These are phyloP conservation scores for Tillus elongatus DNA, from an alignment of 2,888 invertebrate species.

Conservation along the genomic window DNA sequence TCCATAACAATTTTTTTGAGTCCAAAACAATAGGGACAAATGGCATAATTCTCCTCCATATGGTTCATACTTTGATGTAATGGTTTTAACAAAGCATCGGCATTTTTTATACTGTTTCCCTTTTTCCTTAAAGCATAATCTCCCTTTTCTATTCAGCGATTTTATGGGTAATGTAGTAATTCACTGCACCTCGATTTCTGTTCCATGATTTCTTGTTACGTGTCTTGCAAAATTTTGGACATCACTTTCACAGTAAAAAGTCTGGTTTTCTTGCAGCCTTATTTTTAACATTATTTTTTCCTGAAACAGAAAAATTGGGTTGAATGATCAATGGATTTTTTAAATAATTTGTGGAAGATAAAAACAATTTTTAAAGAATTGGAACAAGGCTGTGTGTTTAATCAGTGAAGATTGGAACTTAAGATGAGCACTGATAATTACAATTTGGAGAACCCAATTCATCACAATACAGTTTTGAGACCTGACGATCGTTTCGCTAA, in stretches of 20 bases:
- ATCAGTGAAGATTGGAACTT: too few relatives aligned
- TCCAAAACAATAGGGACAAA: constrained; percentile 15
- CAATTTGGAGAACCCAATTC: too few relatives aligned
- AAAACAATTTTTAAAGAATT: too few relatives aligned
- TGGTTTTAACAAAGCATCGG: constrained; percentile 11
- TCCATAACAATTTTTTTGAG: constrained; percentile 10
- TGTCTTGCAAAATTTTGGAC: constrained; percentile 18
- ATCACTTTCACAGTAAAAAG: constrained; percentile 14
- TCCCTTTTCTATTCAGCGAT: constrained; percentile 7
- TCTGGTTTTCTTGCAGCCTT: constrained; percentile 7
- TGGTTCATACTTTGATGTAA: neutral
- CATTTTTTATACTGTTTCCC: constrained; percentile 15
- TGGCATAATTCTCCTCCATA: constrained; percentile 7
- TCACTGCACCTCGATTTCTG: constrained; percentile 14
- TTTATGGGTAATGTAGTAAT: constrained; percentile 5
- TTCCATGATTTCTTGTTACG: constrained; percentile 12
- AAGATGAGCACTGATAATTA: too few relatives aligned
- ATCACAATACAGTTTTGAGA: too few relatives aligned
- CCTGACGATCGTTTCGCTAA: too few relatives aligned
- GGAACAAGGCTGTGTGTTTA: too few relatives aligned
- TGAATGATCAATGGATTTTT: too few relatives aligned
- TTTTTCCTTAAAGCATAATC: constrained; percentile 13
- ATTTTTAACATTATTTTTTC: constrained; percentile 4
- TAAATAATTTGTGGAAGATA: too few relatives aligned
- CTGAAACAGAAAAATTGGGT: too few relatives aligned